Percentiles rank a stretch among this genome's conserved stretches.
phyloP scores from a whole-genome alignment of 2,113 vertebrate species.

The Thomomys bottae region DNA sequence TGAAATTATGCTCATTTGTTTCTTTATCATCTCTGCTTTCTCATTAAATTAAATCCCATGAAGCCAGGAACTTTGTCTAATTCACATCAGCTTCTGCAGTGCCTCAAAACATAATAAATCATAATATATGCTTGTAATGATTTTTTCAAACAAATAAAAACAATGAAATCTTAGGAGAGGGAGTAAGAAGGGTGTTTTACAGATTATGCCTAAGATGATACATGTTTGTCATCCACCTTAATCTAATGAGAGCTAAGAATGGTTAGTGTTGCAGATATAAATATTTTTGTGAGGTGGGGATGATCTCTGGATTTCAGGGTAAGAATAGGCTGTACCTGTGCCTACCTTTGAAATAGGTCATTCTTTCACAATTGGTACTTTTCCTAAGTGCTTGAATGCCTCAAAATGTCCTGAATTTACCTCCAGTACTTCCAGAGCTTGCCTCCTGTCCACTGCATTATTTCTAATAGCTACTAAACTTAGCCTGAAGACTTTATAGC shows the following conservation, averaged over 20 bases:
- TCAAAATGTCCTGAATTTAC: slow-evolving; percentile 62
- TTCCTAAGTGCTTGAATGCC: slow-evolving; percentile 34
- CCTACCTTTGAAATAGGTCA: slow-evolving; percentile 52
- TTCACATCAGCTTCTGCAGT: neutral
- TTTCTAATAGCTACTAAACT: slow-evolving; percentile 50
- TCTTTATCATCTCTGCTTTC: neutral
- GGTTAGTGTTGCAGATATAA: neutral
- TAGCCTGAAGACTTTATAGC: slow-evolving; percentile 51
- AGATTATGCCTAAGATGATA: neutral
- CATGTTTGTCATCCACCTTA: neutral
- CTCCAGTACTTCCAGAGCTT: slow-evolving; percentile 5
- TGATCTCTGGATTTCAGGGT: neutral
- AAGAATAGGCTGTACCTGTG: neutral
- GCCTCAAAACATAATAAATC: neutral
- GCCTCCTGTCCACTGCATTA: slow-evolving; percentile 4
- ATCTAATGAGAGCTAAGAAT: neutral
- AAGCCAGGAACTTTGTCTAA: neutral
- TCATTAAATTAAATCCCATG: neutral
- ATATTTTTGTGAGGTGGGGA: neutral
- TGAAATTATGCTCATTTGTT: neutral
- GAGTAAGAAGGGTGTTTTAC: neutral
- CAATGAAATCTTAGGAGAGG: neutral
- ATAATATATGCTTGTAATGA: neutral
- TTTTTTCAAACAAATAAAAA: neutral
- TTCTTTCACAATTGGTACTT: slow-evolving; percentile 42